phyloP scores from a whole-genome alignment of 2,888 invertebrate species.

The Microchrysa polita region DNA sequence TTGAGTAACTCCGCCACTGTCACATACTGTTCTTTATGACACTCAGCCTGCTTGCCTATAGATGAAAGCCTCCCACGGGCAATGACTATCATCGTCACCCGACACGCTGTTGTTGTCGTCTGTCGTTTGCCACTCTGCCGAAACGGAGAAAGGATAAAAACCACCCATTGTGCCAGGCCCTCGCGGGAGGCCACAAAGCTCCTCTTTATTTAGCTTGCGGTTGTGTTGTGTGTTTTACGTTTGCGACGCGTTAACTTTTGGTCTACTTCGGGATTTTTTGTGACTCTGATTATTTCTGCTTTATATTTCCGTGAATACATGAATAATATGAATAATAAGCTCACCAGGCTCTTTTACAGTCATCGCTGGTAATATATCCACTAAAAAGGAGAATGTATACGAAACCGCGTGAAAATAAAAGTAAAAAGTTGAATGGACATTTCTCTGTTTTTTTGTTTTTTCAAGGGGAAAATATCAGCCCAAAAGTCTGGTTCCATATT shows the following conservation, averaged over 20 bases:
- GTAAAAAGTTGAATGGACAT: too few relatives aligned
- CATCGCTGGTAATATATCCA: conserved; percentile 1
- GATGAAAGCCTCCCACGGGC: background rate
- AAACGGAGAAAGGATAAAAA: conserved; percentile 46
- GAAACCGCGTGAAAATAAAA: background rate
- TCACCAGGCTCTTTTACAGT: conserved; percentile 48
- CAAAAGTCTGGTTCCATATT: too few relatives aligned
- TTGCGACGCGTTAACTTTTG: conserved; percentile 34
- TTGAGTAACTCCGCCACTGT: conserved; percentile 19
- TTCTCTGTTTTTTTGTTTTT: too few relatives aligned
- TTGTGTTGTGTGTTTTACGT: conserved; percentile 28
- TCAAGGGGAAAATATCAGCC: too few relatives aligned
- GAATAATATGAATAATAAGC: conserved; percentile 51
- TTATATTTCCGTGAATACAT: conserved; percentile 49
- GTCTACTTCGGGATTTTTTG: too few relatives aligned
- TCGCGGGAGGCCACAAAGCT: conserved; percentile 50
- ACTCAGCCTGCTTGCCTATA: background rate
- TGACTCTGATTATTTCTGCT: conserved; percentile 37
- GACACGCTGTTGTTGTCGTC: too few relatives aligned
- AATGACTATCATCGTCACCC: background rate
- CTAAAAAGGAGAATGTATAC: background rate
- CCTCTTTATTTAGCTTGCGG: conserved; percentile 43
- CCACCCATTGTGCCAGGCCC: conserved; percentile 47
- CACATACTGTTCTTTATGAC: conserved; percentile 1
- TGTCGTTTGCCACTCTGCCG: background rate